phyloP scores from a whole-genome alignment of 2,113 vertebrate species.

The Corythaeola cristata region DNA sequence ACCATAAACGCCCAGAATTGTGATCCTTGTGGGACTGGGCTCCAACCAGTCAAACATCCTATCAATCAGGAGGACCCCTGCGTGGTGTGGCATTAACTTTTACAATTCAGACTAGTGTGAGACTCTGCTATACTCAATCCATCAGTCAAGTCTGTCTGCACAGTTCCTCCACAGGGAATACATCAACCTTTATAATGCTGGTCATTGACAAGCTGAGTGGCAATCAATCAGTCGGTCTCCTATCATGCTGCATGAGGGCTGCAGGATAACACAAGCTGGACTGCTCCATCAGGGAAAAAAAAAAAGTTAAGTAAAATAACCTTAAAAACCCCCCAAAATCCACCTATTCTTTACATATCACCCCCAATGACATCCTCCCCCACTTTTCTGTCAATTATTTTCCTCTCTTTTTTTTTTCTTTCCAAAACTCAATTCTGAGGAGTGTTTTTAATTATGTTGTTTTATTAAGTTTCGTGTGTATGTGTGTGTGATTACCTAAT shows the following conservation, averaged over 20 bases:
- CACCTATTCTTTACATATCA: not conserved
- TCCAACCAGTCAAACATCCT: conserved; percentile 3
- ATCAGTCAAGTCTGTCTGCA: not conserved
- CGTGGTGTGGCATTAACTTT: not conserved
- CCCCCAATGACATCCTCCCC: not conserved
- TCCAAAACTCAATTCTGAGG: not conserved
- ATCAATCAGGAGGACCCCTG: conserved; percentile 28
- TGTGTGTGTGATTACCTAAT: not conserved
- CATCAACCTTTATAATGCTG: not conserved
- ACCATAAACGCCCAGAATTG: not conserved
- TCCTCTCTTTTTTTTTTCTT: not conserved
- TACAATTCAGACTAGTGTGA: conserved; percentile 4
- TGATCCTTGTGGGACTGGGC: not conserved
- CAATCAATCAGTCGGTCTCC: not conserved
- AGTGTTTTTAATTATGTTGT: not conserved
- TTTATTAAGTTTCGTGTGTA: not conserved
- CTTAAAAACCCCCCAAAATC: not conserved
- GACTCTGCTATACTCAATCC: not conserved
- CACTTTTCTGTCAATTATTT: not conserved
- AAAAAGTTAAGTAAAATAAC: not conserved
- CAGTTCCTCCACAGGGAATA: not conserved
- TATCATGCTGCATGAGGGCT: not conserved
- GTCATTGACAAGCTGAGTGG: conserved; percentile 15
- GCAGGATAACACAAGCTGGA: not conserved
- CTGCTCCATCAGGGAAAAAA: not conserved